Percentiles rank a stretch among this genome's conserved stretches.
phyloP scores from a whole-genome alignment of 2,113 vertebrate genomes.

The Hippotragus niger region DNA sequence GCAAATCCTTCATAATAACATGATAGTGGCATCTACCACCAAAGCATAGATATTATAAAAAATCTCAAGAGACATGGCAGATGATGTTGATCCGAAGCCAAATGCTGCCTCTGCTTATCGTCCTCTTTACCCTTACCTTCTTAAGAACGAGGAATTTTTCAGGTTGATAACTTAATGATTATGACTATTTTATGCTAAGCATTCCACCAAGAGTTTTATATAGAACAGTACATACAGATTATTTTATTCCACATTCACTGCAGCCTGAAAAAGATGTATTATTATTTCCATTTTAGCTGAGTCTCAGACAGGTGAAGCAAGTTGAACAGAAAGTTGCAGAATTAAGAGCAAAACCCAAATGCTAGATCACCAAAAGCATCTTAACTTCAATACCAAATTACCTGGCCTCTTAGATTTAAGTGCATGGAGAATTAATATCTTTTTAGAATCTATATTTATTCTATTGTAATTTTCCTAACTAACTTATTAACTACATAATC shows the following conservation, averaged over 20 bases:
- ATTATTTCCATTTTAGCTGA: not conserved
- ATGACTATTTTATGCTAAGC: not conserved
- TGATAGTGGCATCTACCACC: not conserved
- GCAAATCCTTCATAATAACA: not conserved
- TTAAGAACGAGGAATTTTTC: not conserved
- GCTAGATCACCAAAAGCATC: not conserved
- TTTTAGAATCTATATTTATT: not conserved
- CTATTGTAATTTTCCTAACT: not conserved
- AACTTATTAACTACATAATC: not conserved
- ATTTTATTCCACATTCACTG: not conserved
- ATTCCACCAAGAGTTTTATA: not conserved
- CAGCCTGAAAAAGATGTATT: not conserved
- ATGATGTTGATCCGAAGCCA: not conserved
- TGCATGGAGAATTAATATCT: not conserved
- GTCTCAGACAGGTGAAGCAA: not conserved
- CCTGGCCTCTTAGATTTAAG: not conserved
- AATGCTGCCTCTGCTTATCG: not conserved
- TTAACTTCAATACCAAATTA: not conserved
- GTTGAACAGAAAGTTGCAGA: not conserved
- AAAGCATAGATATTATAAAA: not conserved
- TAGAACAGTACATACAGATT: not conserved
- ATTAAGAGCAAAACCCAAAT: not conserved
- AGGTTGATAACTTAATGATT: not conserved
- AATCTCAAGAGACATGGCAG: not conserved
- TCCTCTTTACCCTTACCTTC: not conserved